Evolutionary conservation across 1,140 invertebrate species (phyloP), one percentile per base, ranked within the genome.

Genomic region (Rhizoglyphus robini): DNA sequence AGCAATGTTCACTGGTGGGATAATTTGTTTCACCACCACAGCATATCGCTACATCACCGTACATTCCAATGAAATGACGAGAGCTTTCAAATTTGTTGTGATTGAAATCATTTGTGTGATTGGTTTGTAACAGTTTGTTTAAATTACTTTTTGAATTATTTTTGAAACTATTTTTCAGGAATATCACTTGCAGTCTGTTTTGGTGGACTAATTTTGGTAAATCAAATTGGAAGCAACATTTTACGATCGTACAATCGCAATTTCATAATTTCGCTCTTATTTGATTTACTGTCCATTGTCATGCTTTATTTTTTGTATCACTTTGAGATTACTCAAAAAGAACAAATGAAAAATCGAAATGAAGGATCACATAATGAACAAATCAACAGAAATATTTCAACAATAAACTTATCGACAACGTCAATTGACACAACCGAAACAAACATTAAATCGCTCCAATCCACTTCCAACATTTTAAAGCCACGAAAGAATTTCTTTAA

Each of bases 271-370:
- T n/a, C n/a, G n/a, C n/a, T n/a, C n/a, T n/a, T n/a, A n/a, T n/a
- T n/a, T n/a, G n/a, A n/a, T n/a, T n/a, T n/a, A n/a, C n/a, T n/a
- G n/a, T n/a, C n/a, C n/a, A n/a, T n/a, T n/a, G n/a, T n/a, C n/a
- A n/a, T n/a, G n/a, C n/a, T n/a, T n/a, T n/a, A n/a, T n/a, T n/a
- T n/a, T n/a, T n/a, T n/a, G n/a, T n/a, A n/a, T n/a, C n/a, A n/a
- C n/a, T n/a, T 46, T 46, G 41, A 46, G 41, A 46, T 46, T 46
- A 46, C 15, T 46, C 15, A 32, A 54, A 54, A 54, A 54, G 51
- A 54, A 41, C 8, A 41, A 41, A 18, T 41, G 36, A 41, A 41
- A 11, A 8, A 41, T 11, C 36, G 18, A 41, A 41, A 41, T 41
- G 36, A 18, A 11, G 18, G 18, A 41, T 41, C 18, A 18, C 18